Conservation (phyloP, 2,113 vertebrate genomes). For the Chascanopsetta lugubris region DNA sequence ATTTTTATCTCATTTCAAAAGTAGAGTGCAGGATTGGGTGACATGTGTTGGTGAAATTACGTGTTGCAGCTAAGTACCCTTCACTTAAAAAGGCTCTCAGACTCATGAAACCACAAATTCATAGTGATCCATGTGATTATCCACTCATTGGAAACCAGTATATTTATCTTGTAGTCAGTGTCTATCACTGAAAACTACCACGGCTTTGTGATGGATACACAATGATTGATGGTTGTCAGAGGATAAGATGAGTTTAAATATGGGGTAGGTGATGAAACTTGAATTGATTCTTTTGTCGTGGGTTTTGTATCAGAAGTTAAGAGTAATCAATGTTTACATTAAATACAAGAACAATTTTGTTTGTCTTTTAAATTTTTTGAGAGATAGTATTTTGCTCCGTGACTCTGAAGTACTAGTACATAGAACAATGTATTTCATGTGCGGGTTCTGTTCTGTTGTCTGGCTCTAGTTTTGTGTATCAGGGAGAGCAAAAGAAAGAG, state of each 20-base stretch:
- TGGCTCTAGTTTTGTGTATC: conserved; percentile 27
- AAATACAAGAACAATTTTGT: background rate
- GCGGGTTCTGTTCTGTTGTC: background rate
- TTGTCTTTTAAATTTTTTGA: background rate
- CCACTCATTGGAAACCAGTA: too few species aligned
- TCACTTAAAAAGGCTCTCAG: too few species aligned
- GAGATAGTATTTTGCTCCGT: conserved; percentile 10
- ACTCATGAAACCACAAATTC: too few species aligned
- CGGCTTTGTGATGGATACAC: background rate
- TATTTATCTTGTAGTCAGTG: too few species aligned
- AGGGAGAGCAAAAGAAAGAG: conserved; percentile 2
- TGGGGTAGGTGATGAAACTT: background rate
- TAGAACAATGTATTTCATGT: background rate
- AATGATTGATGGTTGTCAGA: background rate
- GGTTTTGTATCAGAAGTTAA: too few species aligned
- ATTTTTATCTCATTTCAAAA: too few species aligned
- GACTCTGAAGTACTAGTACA: background rate
- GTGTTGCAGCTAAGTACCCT: too few species aligned
- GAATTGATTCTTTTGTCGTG: background rate
- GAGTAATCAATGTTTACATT: too few species aligned
- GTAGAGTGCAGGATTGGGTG: too few species aligned
- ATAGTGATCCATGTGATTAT: too few species aligned
- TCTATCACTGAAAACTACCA: too few species aligned
- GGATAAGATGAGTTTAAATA: background rate
- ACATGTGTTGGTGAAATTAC: too few species aligned